A percentile compares a stretch with the other conserved stretches of the same genome.
Conservation (phyloP, 2,797 vertebrate genomes). For the Pygocentrus nattereri region DNA sequence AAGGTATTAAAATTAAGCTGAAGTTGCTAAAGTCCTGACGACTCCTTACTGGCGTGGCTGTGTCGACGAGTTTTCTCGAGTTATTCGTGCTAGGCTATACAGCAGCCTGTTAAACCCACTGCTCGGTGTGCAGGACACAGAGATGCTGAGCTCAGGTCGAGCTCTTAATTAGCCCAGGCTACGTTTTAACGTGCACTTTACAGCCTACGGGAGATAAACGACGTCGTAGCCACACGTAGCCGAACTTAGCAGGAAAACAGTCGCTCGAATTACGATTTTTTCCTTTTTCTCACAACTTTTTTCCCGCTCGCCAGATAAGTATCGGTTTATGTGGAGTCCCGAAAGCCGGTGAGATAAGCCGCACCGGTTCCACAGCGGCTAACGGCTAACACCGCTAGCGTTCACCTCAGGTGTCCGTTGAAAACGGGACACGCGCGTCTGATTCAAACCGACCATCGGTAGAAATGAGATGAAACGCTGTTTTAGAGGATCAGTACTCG, state of each 20-base stretch:
- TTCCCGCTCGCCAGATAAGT: no score
- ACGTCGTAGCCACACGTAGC: background rate
- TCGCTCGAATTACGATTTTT: background rate
- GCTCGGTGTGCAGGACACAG: no score
- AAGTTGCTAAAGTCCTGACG: no score
- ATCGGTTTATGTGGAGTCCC: background rate
- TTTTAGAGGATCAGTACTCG: no score
- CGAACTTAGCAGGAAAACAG: background rate
- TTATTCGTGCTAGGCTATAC: no score
- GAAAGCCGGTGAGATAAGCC: background rate
- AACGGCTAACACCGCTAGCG: background rate
- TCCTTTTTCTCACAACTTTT: no score
- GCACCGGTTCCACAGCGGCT: background rate
- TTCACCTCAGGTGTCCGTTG: background rate
- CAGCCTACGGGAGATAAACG: background rate
- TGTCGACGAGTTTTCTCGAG: background rate
- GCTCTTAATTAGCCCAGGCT: background rate
- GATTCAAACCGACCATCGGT: background rate
- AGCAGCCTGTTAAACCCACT: no score
- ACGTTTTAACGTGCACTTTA: background rate
- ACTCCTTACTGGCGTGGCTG: no score
- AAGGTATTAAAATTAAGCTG: background rate
- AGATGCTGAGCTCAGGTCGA: background rate
- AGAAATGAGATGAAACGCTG: no score
- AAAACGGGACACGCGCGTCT: background rate